These are phyloP conservation scores for Myiagra hebetior DNA, from an alignment of 2,113 vertebrate genomes.

Conservation along the genomic window DNA sequence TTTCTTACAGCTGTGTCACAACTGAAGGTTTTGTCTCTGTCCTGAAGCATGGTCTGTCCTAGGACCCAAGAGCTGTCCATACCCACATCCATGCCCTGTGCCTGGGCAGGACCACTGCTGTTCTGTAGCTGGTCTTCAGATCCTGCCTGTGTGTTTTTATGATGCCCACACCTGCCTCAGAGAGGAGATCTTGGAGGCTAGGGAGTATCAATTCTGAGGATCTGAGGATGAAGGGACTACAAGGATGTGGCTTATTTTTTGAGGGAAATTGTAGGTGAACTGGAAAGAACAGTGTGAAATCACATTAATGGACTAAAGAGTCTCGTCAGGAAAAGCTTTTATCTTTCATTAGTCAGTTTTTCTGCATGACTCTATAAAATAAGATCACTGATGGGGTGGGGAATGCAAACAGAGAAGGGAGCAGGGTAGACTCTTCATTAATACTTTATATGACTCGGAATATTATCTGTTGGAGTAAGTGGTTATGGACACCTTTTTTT, in stretches of 20 bases:
- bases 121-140: not conserved
- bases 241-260: not conserved
- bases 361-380: not conserved
- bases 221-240: not conserved
- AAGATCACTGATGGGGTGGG: not conserved
- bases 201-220: not conserved
- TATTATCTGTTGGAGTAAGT: not conserved
- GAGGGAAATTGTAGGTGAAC: not conserved
- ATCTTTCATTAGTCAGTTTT: not conserved
- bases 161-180: not conserved
- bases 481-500: not conserved
- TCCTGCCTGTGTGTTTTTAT: not conserved
- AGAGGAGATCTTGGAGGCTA: not conserved
- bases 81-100: not conserved
- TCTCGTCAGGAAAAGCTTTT: slow-evolving; percentile 13
- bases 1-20: not conserved
- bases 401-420: not conserved
- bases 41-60: not conserved
- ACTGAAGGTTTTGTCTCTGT: not conserved
- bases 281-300: not conserved
- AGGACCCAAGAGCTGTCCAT: not conserved
- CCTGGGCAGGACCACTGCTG: not conserved
- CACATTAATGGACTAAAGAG: not conserved
- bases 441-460: not conserved
- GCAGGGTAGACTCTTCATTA: not conserved